phyloP scores from a whole-genome alignment of 2,888 invertebrate species.

The Andrena chrysosceles region DNA sequence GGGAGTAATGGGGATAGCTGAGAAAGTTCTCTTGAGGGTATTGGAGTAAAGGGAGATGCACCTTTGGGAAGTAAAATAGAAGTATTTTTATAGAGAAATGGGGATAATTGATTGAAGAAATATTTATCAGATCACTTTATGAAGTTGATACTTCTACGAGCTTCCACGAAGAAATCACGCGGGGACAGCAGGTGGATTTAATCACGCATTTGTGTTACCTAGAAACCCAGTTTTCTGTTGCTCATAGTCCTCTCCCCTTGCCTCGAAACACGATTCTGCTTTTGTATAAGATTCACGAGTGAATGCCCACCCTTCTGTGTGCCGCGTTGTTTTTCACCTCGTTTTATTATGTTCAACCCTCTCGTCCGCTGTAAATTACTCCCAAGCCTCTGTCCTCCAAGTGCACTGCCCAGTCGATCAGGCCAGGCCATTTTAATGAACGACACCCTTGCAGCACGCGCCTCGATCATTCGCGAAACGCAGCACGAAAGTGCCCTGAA shows the following conservation, averaged over 20 bases:
- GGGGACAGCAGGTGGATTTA: conserved; percentile 61
- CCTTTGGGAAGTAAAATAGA: too few relatives aligned
- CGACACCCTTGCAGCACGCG: conserved; percentile 88
- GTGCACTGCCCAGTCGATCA: neutral
- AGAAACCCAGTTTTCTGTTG: conserved; percentile 17
- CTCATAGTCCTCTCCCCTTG: conserved; percentile 36
- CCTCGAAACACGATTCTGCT: conserved; percentile 34
- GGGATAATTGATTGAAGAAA: too few relatives aligned
- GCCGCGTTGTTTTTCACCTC: conserved; percentile 23
- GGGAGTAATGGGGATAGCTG: too few relatives aligned
- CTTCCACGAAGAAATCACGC: conserved; percentile 20
- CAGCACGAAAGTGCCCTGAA: conserved; percentile 97
- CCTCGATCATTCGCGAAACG: conserved; percentile 94
- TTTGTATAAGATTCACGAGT: conserved; percentile 16
- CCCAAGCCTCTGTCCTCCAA: conserved; percentile 23
- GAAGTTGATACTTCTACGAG: conserved; percentile 15
- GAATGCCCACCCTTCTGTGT: conserved; percentile 23
- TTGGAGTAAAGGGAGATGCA: too few relatives aligned
- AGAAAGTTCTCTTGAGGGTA: too few relatives aligned
- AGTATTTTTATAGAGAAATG: neutral
- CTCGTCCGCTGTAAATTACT: conserved; percentile 3
- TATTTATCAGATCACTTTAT: neutral
- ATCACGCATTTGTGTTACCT: conserved; percentile 35
- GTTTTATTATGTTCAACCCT: conserved; percentile 4
- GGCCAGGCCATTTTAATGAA: neutral